phyloP scores from a whole-genome alignment of 2,113 vertebrate genomes.

The Saimiri boliviensis region DNA sequence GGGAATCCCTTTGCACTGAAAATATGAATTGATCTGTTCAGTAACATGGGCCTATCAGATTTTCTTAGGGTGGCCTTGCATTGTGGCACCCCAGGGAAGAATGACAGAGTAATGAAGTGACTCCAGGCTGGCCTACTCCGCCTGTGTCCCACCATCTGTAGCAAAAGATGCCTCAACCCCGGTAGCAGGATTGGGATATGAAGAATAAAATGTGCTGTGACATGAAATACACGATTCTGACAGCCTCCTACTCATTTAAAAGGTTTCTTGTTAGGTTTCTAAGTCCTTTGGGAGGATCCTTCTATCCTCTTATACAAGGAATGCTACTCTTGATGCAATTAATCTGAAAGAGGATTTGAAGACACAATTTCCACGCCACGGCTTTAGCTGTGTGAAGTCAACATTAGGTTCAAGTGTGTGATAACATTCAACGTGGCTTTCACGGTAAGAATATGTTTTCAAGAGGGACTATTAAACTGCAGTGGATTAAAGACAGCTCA shows the following conservation, averaged over 20 bases:
- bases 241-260: constrained; percentile 8
- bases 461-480: background rate
- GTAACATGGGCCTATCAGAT: background rate
- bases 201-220: background rate
- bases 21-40: background rate
- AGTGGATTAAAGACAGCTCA: background rate
- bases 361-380: background rate
- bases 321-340: background rate
- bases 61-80: background rate
- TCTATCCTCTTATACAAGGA: background rate
- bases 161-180: background rate
- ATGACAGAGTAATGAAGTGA: background rate
- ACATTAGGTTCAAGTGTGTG: accelerated
- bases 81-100: accelerated
- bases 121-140: accelerated
- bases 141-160: background rate
- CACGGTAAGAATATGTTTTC: background rate
- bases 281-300: background rate
- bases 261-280: background rate
- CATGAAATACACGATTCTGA: background rate
- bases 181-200: background rate
- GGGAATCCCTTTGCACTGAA: background rate
- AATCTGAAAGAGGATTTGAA: background rate
- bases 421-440: background rate
- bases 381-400: background rate